Conservation (phyloP, 2,888 invertebrate genomes). For the Dasysyrphus tricinctus region DNA sequence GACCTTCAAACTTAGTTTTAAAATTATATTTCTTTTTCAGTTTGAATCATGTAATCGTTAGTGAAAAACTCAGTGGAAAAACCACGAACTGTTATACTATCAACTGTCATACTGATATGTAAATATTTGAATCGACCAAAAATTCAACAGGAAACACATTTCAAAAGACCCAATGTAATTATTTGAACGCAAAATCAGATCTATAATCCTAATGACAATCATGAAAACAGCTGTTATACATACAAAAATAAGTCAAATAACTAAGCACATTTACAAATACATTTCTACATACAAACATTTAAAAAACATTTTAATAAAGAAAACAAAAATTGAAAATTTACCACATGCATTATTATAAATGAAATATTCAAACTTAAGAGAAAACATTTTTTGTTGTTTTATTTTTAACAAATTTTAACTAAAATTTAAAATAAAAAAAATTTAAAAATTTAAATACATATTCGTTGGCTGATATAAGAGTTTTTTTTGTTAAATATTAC, state of each 20-base stretch:
- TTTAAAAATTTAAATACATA: slow-evolving; percentile 43
- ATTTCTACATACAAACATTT: neutral
- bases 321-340: neutral
- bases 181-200: neutral
- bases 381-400: slow-evolving; percentile 19
- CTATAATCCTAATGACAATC: neutral
- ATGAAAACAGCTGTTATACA: neutral
- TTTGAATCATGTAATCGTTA: too few species aligned
- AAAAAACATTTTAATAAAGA: neutral
- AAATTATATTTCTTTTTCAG: too few species aligned
- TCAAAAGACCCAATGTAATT: neutral
- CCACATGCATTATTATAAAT: neutral
- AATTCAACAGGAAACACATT: neutral
- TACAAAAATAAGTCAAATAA: neutral
- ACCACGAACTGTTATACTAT: neutral
- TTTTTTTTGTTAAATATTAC: slow-evolving; percentile 38
- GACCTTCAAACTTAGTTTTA: too few species aligned
- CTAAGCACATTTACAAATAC: neutral
- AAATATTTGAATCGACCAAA: neutral
- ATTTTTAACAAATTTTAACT: slow-evolving; percentile 4
- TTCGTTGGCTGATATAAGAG: slow-evolving; percentile 71
- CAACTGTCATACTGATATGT: slow-evolving; percentile 2
- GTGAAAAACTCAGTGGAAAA: too few species aligned
- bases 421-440: neutral
- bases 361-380: slow-evolving; percentile 24